These are phyloP conservation scores for Limanda limanda DNA, from an alignment of 2,113 vertebrate species.

Conservation along the genomic window DNA sequence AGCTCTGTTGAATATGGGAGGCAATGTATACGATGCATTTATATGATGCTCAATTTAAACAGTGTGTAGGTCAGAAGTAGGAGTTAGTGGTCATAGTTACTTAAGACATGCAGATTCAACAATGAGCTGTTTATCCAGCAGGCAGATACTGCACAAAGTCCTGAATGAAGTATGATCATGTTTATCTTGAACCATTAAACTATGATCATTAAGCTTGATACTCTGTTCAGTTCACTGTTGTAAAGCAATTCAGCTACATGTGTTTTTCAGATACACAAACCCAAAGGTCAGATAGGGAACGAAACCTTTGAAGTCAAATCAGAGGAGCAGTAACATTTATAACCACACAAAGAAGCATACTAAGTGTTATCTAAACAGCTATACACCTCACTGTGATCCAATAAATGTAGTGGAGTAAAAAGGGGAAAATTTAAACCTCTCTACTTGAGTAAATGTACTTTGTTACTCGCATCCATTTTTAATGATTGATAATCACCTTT, in stretches of 20 bases:
- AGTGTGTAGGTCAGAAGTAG: too few relatives aligned
- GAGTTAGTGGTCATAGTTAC: too few relatives aligned
- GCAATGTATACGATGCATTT: too few relatives aligned
- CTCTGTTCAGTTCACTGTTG: slow-evolving; percentile 22
- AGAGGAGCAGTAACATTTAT: too few relatives aligned
- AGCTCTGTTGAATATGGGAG: neutral
- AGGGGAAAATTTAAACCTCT: neutral
- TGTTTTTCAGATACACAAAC: slow-evolving; percentile 6
- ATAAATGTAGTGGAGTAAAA: too few relatives aligned
- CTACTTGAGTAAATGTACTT: neutral
- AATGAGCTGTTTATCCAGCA: too few relatives aligned
- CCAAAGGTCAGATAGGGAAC: neutral
- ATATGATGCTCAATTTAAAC: too few relatives aligned
- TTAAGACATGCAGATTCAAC: too few relatives aligned
- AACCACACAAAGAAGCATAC: too few relatives aligned
- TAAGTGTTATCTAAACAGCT: neutral
- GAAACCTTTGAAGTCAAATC: too few relatives aligned
- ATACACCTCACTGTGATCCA: too few relatives aligned
- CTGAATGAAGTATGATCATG: neutral
- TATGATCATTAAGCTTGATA: slow-evolving; percentile 9
- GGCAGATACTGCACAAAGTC: neutral
- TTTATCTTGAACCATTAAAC: neutral
- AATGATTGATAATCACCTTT: slow-evolving; percentile 77
- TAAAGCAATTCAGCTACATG: slow-evolving; percentile 21
- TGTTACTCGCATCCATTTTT: neutral